Percentiles rank a stretch among this genome's conserved stretches.
These are phyloP conservation scores for Adelosebastes latens DNA, from an alignment of 2,797 vertebrate genomes.

Conservation along the genomic window DNA sequence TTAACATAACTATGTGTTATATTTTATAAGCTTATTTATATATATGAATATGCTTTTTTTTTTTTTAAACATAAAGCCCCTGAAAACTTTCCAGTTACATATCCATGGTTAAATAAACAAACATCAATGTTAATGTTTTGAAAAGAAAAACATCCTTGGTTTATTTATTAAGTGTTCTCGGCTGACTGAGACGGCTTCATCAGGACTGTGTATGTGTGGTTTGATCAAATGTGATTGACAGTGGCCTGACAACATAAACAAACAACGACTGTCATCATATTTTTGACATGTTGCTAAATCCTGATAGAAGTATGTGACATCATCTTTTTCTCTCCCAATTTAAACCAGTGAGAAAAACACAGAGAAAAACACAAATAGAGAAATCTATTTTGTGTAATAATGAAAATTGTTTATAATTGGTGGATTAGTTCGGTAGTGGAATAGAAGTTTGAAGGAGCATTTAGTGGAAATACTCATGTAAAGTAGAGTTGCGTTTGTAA, in stretches of 20 bases:
- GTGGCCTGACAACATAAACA: background rate
- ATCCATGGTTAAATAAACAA: background rate
- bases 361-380: background rate
- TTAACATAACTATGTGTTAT: background rate
- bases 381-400: background rate
- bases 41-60: background rate
- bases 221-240: background rate
- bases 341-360: background rate
- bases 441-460: background rate
- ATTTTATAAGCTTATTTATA: background rate
- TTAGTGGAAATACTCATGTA: background rate
- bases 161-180: background rate
- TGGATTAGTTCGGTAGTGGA: background rate
- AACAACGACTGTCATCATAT: background rate
- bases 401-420: background rate
- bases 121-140: fast-evolving
- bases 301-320: background rate
- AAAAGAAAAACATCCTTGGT: background rate
- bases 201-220: background rate
- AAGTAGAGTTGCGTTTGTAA: background rate
- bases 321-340: background rate
- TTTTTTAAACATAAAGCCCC: background rate
- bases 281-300: background rate
- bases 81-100: background rate
- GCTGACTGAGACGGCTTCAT: background rate